phyloP scores from a whole-genome alignment of 1,140 invertebrate genomes.

The Rhynchophorus ferrugineus region DNA sequence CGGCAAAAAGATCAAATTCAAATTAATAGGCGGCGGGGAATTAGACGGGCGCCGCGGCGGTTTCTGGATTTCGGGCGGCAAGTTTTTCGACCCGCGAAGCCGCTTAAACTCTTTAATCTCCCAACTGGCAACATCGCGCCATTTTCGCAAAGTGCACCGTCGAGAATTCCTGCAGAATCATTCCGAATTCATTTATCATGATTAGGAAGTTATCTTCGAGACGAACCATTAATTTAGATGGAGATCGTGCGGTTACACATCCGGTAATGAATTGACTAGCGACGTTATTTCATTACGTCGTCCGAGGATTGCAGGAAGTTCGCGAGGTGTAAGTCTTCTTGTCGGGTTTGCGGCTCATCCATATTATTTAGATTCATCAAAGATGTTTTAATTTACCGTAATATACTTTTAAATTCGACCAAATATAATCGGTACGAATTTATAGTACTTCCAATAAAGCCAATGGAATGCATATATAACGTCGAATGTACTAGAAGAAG shows the following conservation, averaged over 20 bases:
- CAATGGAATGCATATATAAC: too few species aligned
- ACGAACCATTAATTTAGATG: constrained; percentile 31
- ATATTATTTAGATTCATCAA: too few species aligned
- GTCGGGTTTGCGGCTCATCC: too few species aligned
- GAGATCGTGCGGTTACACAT: constrained; percentile 28
- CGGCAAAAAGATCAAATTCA: constrained; percentile 15
- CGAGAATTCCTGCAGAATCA: constrained; percentile 27
- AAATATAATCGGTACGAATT: too few species aligned
- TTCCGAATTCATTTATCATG: constrained; percentile 26
- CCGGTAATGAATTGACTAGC: constrained; percentile 27
- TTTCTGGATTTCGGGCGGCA: constrained; percentile 1
- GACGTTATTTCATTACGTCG: constrained; percentile 21
- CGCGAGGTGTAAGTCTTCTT: not conserved
- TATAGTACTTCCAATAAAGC: too few species aligned
- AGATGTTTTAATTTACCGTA: too few species aligned
- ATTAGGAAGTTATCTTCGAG: constrained; percentile 30
- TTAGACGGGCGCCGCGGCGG: constrained; percentile 5
- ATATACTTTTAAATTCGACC: too few species aligned
- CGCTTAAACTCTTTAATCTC: constrained; percentile 18
- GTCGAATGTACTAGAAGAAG: too few species aligned
- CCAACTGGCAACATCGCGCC: constrained; percentile 16
- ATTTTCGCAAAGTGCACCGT: constrained; percentile 20
- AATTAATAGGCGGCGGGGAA: constrained; percentile 12
- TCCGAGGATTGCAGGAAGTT: not conserved
- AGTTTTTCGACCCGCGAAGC: constrained; percentile 11